Percentiles rank a stretch among this genome's conserved stretches.
phyloP scores from a whole-genome alignment of 2,113 vertebrate genomes.

The Sceloporus undulatus region DNA sequence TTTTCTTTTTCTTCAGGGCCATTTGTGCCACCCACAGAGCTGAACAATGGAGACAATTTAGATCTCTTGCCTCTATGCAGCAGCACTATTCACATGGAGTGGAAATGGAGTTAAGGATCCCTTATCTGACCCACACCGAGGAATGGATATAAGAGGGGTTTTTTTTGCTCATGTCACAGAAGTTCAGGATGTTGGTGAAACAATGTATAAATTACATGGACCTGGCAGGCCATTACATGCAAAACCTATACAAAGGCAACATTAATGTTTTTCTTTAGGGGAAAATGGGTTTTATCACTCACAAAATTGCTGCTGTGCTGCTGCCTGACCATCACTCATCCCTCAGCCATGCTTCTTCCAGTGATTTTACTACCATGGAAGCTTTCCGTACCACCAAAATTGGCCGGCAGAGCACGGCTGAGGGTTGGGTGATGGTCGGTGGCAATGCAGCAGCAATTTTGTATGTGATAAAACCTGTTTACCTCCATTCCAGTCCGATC shows the following conservation, averaged over 20 bases:
- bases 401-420: no score
- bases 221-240: slow-evolving; percentile 7
- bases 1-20: slow-evolving; percentile 39
- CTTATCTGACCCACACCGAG: slow-evolving; percentile 42
- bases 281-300: no score
- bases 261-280: not conserved
- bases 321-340: no score
- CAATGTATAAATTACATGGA: not conserved
- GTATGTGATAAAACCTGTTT: no score
- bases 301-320: no score
- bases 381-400: no score
- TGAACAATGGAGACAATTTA: slow-evolving; percentile 65
- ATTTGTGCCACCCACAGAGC: slow-evolving; percentile 68
- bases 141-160: slow-evolving; percentile 14
- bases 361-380: no score
- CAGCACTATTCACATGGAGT: slow-evolving; percentile 42
- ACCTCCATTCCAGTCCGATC: no score
- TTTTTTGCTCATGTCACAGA: slow-evolving; percentile 30
- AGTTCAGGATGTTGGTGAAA: not conserved
- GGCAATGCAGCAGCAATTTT: no score
- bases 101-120: slow-evolving; percentile 41
- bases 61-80: not conserved
- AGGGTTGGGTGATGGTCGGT: no score
- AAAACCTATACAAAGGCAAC: slow-evolving; percentile 30
- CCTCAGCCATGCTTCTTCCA: no score